Base-by-base conservation (phyloP, 2,797 vertebrate genomes). In the Enoplosus armatus region DNA sequence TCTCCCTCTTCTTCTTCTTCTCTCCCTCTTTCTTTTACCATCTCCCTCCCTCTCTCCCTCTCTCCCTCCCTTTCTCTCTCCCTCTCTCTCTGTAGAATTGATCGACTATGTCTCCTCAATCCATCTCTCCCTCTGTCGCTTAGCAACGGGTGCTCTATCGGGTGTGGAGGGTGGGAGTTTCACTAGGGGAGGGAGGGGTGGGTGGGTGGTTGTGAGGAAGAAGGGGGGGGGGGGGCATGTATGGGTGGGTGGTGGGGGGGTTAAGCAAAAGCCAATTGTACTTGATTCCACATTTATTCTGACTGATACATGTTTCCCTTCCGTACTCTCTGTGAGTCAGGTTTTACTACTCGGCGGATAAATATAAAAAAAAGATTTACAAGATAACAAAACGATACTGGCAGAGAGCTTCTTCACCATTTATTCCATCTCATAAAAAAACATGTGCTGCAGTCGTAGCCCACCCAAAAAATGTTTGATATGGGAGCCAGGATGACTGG, bases 61-160 rank as follows among this genome's bases (percentile, higher is more conserved):
- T 43, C 33, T 54, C 10, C 69, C 81, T 82, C 76, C 56, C 72
- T 81, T 75, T 43, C 61, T 72, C 64, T 35, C 71, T 54, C 54
- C 24, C 47, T 71, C 41, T 27, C 93, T 91, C 94, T 95, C 94
- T 93, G 92, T 90, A 94, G 94, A 95, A 96, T 96, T 96, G 95
- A 96, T 96, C 93, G 94, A 93, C 93, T 95, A 90, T 93, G 94
- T 95, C 94, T 95, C 93, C 94, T 95, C 95, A 95, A 95, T 96
- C 95, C 94, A 96, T 96, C 94, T 96, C 94, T 95, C 92, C 90
- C 93, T 95, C 93, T 93, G 95, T 96, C 94, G 94, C 95, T 86
- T 95, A 96, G 95, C 95, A 96, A 96, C 95, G 94, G 92, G 93
- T 93, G 93, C 94, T 95, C 95, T 94, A 94, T 95, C 87, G 92